phyloP scores from a whole-genome alignment of 2,888 invertebrate species.

The Phyllotreta striolata region DNA sequence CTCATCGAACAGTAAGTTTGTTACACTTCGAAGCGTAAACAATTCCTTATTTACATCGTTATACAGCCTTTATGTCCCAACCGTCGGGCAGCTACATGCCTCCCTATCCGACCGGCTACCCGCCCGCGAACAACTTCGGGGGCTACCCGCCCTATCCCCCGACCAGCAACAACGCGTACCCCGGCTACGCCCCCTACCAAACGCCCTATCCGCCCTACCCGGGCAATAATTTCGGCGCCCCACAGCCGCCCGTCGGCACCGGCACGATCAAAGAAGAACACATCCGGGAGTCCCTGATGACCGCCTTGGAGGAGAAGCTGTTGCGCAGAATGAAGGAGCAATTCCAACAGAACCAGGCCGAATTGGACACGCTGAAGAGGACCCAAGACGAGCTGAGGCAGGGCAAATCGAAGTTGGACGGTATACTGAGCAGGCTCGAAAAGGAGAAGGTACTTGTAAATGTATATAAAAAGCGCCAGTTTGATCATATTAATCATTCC shows the following conservation, averaged over 20 bases:
- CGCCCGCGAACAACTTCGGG: conserved; percentile 40
- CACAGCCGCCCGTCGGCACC: conserved; percentile 61
- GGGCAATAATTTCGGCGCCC: conserved; percentile 44
- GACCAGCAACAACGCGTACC: conserved; percentile 34
- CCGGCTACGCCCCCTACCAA: conserved; percentile 39
- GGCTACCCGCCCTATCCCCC: conserved; percentile 45
- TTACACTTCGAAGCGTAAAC: not conserved
- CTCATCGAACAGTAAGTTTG: conserved; percentile 63
- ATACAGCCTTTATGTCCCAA: conserved; percentile 62
- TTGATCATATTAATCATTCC: too few relatives aligned
- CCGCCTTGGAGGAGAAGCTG: conserved; percentile 95
- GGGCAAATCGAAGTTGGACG: conserved; percentile 83
- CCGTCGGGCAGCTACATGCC: conserved; percentile 51
- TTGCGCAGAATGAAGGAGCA: conserved; percentile 87
- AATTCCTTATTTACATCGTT: not conserved
- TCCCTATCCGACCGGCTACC: conserved; percentile 45
- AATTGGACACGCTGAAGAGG: conserved; percentile 85
- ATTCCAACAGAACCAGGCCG: conserved; percentile 89
- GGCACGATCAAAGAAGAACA: conserved; percentile 96
- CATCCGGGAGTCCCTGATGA: conserved; percentile 90
- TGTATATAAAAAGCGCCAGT: too few relatives aligned
- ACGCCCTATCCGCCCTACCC: conserved; percentile 48
- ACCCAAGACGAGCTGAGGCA: conserved; percentile 87
- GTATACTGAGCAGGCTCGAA: conserved; percentile 78
- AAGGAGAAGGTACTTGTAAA: conserved; percentile 79